phyloP scores from a whole-genome alignment of 2,888 invertebrate species.

The Ochropacha duplaris region DNA sequence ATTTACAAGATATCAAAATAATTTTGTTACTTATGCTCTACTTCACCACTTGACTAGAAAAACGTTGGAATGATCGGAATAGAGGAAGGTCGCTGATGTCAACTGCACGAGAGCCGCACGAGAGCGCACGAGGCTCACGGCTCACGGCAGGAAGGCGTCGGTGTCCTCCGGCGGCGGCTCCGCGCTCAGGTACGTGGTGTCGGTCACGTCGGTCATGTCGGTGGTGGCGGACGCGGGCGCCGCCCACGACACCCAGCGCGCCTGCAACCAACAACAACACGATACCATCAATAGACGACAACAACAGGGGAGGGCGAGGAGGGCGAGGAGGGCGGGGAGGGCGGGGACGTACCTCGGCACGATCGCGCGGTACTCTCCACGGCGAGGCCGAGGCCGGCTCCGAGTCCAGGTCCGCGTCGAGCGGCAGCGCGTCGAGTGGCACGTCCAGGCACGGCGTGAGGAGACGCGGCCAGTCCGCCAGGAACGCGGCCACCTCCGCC shows the following conservation, averaged over 20 bases:
- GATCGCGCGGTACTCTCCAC: constrained; percentile 45
- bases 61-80: constrained; percentile 27
- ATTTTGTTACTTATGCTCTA: neutral
- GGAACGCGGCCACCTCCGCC: constrained; percentile 90
- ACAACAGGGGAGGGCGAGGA: too few relatives aligned
- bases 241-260: constrained; percentile 63
- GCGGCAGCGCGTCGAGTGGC: constrained; percentile 88
- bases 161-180: constrained; percentile 47
- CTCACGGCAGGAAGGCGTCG: constrained; percentile 41
- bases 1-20: neutral
- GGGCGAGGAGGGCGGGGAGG: neutral
- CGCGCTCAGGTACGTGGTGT: constrained; percentile 51
- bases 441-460: constrained; percentile 91
- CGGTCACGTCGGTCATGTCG: constrained; percentile 52
- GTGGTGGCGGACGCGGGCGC: constrained; percentile 57
- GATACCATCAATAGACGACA: too few relatives aligned
- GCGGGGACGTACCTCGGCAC: constrained; percentile 38
- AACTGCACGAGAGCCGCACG: neutral
- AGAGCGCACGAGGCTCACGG: neutral
- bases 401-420: constrained; percentile 70
- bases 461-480: constrained; percentile 90
- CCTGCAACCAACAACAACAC: constrained; percentile 29
- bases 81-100: neutral
- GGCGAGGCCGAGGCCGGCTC: constrained; percentile 28
- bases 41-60: constrained; percentile 33